Base-by-base conservation (phyloP, 2,113 vertebrate species). In the Emydocephalus ijimae region DNA sequence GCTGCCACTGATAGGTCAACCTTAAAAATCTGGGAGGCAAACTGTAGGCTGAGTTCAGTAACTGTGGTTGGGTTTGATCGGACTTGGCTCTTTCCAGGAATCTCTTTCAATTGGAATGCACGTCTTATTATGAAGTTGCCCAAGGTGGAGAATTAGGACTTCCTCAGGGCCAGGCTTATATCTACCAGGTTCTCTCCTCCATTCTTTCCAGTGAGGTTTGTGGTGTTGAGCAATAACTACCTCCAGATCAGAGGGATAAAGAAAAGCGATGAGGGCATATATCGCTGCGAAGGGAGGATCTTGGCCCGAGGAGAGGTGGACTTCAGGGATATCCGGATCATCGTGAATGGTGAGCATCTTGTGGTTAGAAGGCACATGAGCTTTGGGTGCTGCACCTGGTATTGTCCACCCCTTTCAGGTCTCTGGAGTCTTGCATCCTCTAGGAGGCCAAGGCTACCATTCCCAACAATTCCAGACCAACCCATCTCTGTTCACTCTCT, bases 171-270 rank as follows among this genome's bases (percentile, higher is more conserved):
- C 56, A 92, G 61, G 56, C 39, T 15, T 93, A 92, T 21, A 5
- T 15, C 56, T 12, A 2, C 92, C 50, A 96, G 74, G 21, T 56
- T 92, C 52, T 52, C 64, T 94, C 88, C 85, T 96, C 81, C 96
- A 57, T 96, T 85, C 95, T 69, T 96, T 95, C 74, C 93, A 99
- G 99, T 98, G 87, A 98, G 99, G 4, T 99, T 99, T 95, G 98
- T 98, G 94, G 97, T 99, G 91, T 98, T 99, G 95, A 96, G 96
- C 97, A 99, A 99, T 98, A 99, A 99, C 97, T 99, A 99, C 98
- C 98, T 99, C 95, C 98, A 99, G 96, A 99, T 99, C 96, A 98
- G 98, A 5, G 98, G 98, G 86, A 99, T 99, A 97, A 99, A 98
- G 98, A 99, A 99, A 97, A 98, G 98, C 0, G 99, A 99, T 74